phyloP scores from a whole-genome alignment of 2,113 vertebrate genomes.

The Ictidomys tridecemlineatus region DNA sequence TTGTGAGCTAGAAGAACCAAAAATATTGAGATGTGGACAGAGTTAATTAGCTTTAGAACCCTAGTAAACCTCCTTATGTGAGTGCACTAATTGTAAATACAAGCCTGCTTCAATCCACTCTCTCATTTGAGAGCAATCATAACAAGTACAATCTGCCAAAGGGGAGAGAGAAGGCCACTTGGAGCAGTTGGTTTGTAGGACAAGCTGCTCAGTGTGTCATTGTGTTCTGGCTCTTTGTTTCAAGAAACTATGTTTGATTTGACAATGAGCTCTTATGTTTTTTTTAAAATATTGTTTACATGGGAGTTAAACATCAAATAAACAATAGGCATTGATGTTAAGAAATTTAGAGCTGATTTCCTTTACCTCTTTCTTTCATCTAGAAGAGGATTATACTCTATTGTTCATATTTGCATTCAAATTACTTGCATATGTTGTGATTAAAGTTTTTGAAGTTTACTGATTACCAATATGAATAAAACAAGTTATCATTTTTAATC shows the following conservation, averaged over 20 bases:
- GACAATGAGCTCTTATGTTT: constrained; percentile 61
- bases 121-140: constrained; percentile 71
- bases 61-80: constrained; percentile 69
- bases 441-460: constrained; percentile 74
- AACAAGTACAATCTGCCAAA: constrained; percentile 75
- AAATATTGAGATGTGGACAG: constrained; percentile 71
- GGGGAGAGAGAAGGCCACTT: constrained; percentile 51
- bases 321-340: constrained; percentile 71
- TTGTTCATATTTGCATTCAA: constrained; percentile 70
- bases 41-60: constrained; percentile 78
- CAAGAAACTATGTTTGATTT: constrained; percentile 69
- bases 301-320: constrained; percentile 79
- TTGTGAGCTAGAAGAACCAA: constrained; percentile 45
- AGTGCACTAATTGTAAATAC: constrained; percentile 76
- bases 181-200: constrained; percentile 65
- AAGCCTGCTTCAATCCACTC: constrained; percentile 76
- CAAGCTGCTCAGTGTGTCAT: constrained; percentile 4
- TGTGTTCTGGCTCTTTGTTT: constrained; percentile 64
- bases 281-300: constrained; percentile 76
- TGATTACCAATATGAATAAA: constrained; percentile 59
- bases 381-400: constrained; percentile 59
- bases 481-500: constrained; percentile 57
- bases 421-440: constrained; percentile 60
- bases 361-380: constrained; percentile 68
- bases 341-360: constrained; percentile 60